Conservation (phyloP, 2,797 vertebrate species). For the Ceryle rudis region DNA sequence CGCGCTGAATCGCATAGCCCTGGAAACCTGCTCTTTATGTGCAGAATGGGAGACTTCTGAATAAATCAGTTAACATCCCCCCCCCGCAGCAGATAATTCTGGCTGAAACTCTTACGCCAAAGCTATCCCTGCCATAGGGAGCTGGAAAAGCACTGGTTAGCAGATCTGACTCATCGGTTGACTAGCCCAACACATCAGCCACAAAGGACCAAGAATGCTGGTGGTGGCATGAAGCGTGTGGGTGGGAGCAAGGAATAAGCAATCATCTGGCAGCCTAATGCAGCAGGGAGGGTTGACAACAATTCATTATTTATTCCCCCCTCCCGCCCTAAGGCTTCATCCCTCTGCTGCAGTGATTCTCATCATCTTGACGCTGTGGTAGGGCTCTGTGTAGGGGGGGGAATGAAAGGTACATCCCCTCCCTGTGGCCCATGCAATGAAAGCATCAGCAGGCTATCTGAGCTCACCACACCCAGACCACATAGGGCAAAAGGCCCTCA, state of each 20-base stretch:
- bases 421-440: constrained; percentile 54
- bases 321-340: constrained; percentile 50
- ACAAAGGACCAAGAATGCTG: constrained; percentile 65
- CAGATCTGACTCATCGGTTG: constrained; percentile 65
- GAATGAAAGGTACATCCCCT: constrained; percentile 59
- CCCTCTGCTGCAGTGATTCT: constrained; percentile 50
- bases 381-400: constrained; percentile 52
- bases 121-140: background rate
- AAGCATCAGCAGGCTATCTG: constrained; percentile 60
- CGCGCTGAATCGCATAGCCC: background rate
- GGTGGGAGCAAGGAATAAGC: constrained; percentile 69
- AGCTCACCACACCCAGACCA: constrained; percentile 46
- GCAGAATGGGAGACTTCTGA: background rate
- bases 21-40: constrained; percentile 11
- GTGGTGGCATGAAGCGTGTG: constrained; percentile 67
- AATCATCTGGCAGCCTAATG: constrained; percentile 70
- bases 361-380: constrained; percentile 54
- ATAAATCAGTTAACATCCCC: background rate
- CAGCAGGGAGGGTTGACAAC: constrained; percentile 55
- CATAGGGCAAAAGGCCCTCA: constrained; percentile 3
- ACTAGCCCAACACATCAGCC: constrained; percentile 59
- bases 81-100: background rate
- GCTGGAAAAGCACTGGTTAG: constrained; percentile 61
- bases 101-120: background rate
- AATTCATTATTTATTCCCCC: constrained; percentile 63